Evolutionary conservation across 2,888 invertebrate species (phyloP).

Genomic region (Brenthis ino): DNA sequence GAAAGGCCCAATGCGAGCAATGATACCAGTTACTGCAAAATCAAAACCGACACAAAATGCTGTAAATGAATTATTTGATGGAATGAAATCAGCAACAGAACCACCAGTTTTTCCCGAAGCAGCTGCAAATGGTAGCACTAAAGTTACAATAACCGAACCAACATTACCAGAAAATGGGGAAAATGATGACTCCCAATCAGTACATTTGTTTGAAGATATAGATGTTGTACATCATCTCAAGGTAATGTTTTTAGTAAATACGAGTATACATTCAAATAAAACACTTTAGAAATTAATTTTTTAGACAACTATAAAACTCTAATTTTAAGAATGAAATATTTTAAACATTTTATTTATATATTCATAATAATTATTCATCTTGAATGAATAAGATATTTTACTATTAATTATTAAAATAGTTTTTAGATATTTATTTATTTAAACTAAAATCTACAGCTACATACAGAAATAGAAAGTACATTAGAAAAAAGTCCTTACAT

Average conservation of each 20-base stretch:
- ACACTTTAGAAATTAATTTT: no score
- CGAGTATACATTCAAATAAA: no score
- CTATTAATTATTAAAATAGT: not conserved
- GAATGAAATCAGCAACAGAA: slow-evolving; percentile 58
- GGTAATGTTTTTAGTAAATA: slow-evolving; percentile 48
- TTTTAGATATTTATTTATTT: not conserved
- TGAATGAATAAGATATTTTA: no score
- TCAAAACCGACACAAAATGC: slow-evolving; percentile 52
- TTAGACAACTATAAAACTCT: no score
- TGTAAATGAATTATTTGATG: slow-evolving; percentile 58
- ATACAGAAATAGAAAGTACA: no score
- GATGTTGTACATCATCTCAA: slow-evolving; percentile 70
- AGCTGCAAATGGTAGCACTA: slow-evolving; percentile 39
- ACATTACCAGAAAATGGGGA: slow-evolving; percentile 40
- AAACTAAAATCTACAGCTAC: no score
- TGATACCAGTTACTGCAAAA: slow-evolving; percentile 55
- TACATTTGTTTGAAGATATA: slow-evolving; percentile 76
- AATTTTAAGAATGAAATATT: no score
- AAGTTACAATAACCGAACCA: slow-evolving; percentile 46
- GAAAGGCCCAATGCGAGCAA: slow-evolving; percentile 56
- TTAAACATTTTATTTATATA: no score
- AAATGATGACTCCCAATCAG: slow-evolving; percentile 61
- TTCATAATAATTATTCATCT: no score
- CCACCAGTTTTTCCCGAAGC: slow-evolving; percentile 56
- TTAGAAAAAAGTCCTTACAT: no score